A percentile compares a stretch with the other conserved stretches of the same genome.
These are phyloP conservation scores for Meandrusa payeni DNA, from an alignment of 2,888 invertebrate species.

Conservation along the genomic window DNA sequence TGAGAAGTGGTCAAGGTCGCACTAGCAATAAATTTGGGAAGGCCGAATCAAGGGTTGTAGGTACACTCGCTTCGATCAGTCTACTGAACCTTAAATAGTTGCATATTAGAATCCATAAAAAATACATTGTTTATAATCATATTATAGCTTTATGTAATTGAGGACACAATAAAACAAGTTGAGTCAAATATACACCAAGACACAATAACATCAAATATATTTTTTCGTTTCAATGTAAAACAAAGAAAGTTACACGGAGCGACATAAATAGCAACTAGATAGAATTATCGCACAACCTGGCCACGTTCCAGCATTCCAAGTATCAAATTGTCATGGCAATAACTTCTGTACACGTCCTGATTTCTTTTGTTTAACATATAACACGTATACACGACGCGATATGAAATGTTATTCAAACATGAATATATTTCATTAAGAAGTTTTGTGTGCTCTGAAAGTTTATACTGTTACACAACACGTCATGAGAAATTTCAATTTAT, in stretches of 20 bases:
- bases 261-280: conserved; percentile 24
- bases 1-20: too few species aligned
- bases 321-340: conserved; percentile 26
- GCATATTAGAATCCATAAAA: too few species aligned
- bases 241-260: conserved; percentile 20
- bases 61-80: too few species aligned
- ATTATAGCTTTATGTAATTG: too few species aligned
- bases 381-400: conserved; percentile 13
- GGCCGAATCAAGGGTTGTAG: too few species aligned
- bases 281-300: conserved; percentile 25
- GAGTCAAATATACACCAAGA: too few species aligned
- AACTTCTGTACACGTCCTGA: conserved; percentile 25
- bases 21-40: too few species aligned
- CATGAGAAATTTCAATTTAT: neutral
- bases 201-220: too few species aligned
- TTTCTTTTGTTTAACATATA: conserved; percentile 26
- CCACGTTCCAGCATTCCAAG: conserved; percentile 24
- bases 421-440: conserved; percentile 17
- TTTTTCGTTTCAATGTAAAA: conserved; percentile 19
- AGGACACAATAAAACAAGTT: too few species aligned
- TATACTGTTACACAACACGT: conserved; percentile 3
- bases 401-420: conserved; percentile 17
- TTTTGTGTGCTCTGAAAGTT: conserved; percentile 10
- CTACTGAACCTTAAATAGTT: too few species aligned
- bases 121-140: too few species aligned